Base-by-base conservation (phyloP, 2,797 vertebrate genomes). In the Chiroxiphia lanceolata region DNA sequence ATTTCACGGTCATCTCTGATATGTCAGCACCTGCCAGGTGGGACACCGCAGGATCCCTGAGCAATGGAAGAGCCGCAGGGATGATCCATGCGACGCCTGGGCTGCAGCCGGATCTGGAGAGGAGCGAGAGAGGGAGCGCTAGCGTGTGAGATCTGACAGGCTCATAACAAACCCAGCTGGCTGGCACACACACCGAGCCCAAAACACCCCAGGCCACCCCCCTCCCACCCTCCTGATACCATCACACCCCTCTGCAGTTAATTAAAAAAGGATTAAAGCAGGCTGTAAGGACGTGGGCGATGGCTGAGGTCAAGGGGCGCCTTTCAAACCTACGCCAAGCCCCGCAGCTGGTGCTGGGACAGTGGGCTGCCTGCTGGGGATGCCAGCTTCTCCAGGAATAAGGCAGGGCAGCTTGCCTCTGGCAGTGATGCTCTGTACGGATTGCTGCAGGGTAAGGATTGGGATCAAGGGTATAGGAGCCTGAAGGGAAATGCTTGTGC, bases 191-290 rank as follows among this genome's bases (percentile, higher is more conserved):
- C 56, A 68, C 68, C 31, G 4, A 90, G 63, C 83, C 68, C 75
- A 93, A 94, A 96, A 92, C 95, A 96, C 95, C 86, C 48, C 90
- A 68, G 91, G 95, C 94, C 95, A 89, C 89, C 95, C 86, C 77
- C 48, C 53, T 72, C 91, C 83, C 83, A 94, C 90, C 91, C 64
- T 93, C 59, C 78, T 79, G 85, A 95, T 95, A 94, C 80, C 95
- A 94, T 96, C 93, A 87, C 86, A 94, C 67, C 95, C 87, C 87
- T 91, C 85, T 1, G 16, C 42, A 67, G 59, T 96, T 97, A 93
- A 96, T 97, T 96, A 96, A 95, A 96, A 96, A 84, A 53, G 96
- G 95, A 96, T 97, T 96, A 96, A 89, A 94, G 90, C 64, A 27
- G 74, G 50, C 56, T 91, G 87, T 36, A 57, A 87, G 88, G 93